Conservation (phyloP, 2,113 vertebrate species). For the Nannospalax galili region DNA sequence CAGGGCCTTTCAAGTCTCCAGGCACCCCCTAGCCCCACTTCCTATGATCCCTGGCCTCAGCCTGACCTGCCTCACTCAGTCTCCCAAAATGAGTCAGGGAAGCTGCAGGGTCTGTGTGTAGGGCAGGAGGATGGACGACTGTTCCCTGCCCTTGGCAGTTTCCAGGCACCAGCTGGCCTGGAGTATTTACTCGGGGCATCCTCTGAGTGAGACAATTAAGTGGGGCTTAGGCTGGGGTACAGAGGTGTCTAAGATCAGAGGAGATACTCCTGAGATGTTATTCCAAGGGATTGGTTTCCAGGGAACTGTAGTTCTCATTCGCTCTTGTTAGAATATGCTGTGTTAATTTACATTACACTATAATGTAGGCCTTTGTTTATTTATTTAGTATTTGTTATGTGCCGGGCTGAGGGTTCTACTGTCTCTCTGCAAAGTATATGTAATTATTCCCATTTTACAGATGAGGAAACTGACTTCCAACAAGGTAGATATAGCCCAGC, state of each 20-base stretch:
- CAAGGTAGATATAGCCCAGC: background rate
- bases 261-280: constrained; percentile 61
- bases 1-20: constrained; percentile 77
- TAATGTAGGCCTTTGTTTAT: background rate
- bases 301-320: constrained; percentile 35
- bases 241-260: constrained; percentile 62
- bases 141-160: constrained; percentile 62
- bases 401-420: background rate
- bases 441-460: background rate
- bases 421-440: background rate
- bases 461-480: background rate
- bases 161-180: constrained; percentile 75
- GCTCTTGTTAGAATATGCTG: background rate
- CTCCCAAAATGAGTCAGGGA: constrained; percentile 75
- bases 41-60: constrained; percentile 69
- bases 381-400: constrained; percentile 21
- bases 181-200: constrained; percentile 68
- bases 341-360: background rate
- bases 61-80: constrained; percentile 72
- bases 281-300: constrained; percentile 63
- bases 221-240: constrained; percentile 62
- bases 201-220: constrained; percentile 69
- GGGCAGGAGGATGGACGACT: constrained; percentile 71
- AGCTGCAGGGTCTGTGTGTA: constrained; percentile 29
- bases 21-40: constrained; percentile 72